Conservation (phyloP, 2,797 vertebrate genomes). For the Sus cebifrons region DNA sequence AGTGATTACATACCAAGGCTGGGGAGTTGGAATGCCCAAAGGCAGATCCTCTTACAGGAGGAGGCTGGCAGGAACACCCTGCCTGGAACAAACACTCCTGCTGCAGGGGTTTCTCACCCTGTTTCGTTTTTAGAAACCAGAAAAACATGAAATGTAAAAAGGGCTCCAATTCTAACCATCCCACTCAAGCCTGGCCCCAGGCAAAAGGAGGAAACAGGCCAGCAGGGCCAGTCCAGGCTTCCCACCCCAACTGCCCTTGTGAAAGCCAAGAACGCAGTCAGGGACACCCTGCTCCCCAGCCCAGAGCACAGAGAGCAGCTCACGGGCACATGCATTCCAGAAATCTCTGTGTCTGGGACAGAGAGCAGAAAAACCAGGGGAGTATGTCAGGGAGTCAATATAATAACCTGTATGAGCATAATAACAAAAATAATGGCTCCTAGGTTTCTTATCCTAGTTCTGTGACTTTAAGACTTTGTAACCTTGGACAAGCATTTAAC, state of each 20-base stretch:
- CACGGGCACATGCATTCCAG: not conserved
- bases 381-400: not conserved
- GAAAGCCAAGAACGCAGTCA: not conserved
- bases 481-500: conserved; percentile 2
- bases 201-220: conserved; percentile 61
- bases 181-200: conserved; percentile 25
- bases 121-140: conserved; percentile 79
- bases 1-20: not conserved
- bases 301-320: not conserved
- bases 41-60: conserved; percentile 44
- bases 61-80: not conserved
- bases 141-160: conserved; percentile 78
- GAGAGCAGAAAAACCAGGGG: conserved; percentile 22
- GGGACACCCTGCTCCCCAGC: not conserved
- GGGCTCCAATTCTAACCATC: conserved; percentile 33
- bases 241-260: not conserved
- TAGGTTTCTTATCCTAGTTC: not conserved
- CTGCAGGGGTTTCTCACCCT: conserved; percentile 58
- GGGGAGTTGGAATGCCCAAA: not conserved
- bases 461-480: conserved; percentile 33
- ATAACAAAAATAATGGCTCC: not conserved
- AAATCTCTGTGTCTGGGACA: not conserved
- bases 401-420: not conserved
- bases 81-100: conserved; percentile 36
- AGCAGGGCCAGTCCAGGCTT: not conserved